Evolutionary conservation across 2,113 vertebrate species (phyloP), one percentile per base, ranked within the genome.

Genomic region (Hemiscyllium ocellatum): DNA sequence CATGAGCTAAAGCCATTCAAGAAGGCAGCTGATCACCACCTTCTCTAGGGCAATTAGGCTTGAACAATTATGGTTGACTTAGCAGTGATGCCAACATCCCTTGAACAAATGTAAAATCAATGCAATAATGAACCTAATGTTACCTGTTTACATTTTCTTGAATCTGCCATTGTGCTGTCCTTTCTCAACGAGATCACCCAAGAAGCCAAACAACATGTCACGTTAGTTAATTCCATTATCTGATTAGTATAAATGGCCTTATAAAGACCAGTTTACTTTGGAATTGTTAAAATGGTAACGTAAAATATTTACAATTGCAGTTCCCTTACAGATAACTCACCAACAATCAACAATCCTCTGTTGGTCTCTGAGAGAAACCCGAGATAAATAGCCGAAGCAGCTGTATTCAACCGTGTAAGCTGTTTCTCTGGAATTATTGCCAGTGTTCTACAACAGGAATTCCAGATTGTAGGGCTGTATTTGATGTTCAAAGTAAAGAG

Each of bases 221-320:
- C 90, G 97, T 97, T 97, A 97, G 97, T 97, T 97, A 97, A 97
- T 98, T 98, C 98, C 97, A 98, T 97, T 97, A 97, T 97, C 97
- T 97, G 97, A 97, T 97, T 97, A 97, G 97, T 98, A 98, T 97
- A 97, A 97, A 98, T 97, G 97, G 97, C 98, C 98, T 97, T 97
- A 97, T 96, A 97, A 72, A 98, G 98, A 97, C 97, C 97, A 98
- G 97, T 97, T 97, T 98, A 97, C 97, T 97, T 97, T 96, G 97
- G 97, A 97, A 97, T 96, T 97, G 96, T 96, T 97, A 97, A 97
- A 97, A 97, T 97, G 97, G 97, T 97, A 97, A 97, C 97, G 98
- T 96, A 97, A 97, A 97, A 97, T 97, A 97, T 97, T 97, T 97
- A 97, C 97, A 98, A 98, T 98, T 98, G 98, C 97, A 97, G 97